Conservation (phyloP, 2,113 vertebrate genomes). For the Sorex fumeus region DNA sequence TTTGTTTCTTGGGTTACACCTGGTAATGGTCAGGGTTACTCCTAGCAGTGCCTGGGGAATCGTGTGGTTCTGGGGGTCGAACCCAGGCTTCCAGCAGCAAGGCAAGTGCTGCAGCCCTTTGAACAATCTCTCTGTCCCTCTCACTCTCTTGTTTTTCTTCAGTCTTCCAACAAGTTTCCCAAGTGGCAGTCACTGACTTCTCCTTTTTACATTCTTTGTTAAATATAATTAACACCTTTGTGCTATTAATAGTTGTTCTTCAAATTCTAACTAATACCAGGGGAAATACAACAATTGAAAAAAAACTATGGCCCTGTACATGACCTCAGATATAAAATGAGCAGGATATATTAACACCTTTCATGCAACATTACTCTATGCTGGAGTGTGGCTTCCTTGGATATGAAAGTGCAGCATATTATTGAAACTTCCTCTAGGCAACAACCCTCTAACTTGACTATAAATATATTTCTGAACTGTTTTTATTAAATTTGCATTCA, state of each 20-base stretch:
- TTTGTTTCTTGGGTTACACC: too few relatives aligned
- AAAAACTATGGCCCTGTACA: background rate
- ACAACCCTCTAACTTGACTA: background rate
- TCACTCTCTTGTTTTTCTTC: background rate
- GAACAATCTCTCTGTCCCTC: too few relatives aligned
- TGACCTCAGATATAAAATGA: background rate
- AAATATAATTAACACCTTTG: background rate
- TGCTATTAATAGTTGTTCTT: background rate
- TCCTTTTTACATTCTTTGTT: conserved; percentile 17
- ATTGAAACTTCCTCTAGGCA: background rate
- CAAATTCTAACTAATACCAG: conserved; percentile 16
- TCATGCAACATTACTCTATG: background rate
- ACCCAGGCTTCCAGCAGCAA: too few relatives aligned
- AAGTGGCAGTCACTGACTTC: background rate
- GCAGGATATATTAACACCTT: rapidly evolving
- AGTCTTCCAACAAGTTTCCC: background rate
- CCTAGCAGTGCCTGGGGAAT: too few relatives aligned
- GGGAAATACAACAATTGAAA: background rate
- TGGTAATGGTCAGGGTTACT: too few relatives aligned
- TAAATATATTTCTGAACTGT: background rate
- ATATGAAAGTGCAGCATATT: background rate
- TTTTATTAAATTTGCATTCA: background rate
- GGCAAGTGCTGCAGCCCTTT: too few relatives aligned
- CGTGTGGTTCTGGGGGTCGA: too few relatives aligned
- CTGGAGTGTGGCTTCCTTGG: background rate